Base-by-base conservation (phyloP, 2,888 invertebrate species). In the Girardia tigrina region DNA sequence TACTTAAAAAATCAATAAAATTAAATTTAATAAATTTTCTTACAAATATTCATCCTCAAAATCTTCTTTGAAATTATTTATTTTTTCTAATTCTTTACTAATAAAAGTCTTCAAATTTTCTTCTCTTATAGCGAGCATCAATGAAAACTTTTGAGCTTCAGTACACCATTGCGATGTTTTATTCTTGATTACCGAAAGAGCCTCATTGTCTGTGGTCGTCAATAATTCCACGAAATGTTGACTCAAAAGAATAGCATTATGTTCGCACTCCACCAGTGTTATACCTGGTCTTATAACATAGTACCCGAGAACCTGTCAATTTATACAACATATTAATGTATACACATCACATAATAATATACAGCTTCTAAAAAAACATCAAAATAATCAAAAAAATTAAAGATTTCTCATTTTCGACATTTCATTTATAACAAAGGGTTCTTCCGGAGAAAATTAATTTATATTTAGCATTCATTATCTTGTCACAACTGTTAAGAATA, bases 101-200 rank as follows among this genome's bases (percentile, higher is more conserved):
- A 56, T 6, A 56, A 56, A 56, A 8, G 56, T 8, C n/a, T 56
- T 56, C 8, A 56, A n/a, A 56, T 56, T 56, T 8, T 56, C 56
- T 16, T 56, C 56, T 56, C 56, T n/a, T 20, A 56, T 56, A 2
- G 56, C 56, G 6, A 56, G 23, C 56, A 56, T 56, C 56, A 56
- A 56, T 4, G 56, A 4, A n/a, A 56, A 56, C n/a, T 56, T 56
- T 56, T 56, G 56, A 56, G 56, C 56, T 56, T 56, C 56, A 56
- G 4, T 56, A 23, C 56, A 56, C 56, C 56, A 56, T 16, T 56
- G 56, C n/a, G 56, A 6, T 12, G 56, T 56, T 56, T 56, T 56
- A 12, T n/a, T 8, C n/a, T 56, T 56, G n/a, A 56, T 56, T 6
- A n/a, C 23, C 4, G 56, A 20, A 4, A 56, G 56, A 56, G 56